Conservation (phyloP, 2,113 vertebrate species). For the Myodes glareolus region DNA sequence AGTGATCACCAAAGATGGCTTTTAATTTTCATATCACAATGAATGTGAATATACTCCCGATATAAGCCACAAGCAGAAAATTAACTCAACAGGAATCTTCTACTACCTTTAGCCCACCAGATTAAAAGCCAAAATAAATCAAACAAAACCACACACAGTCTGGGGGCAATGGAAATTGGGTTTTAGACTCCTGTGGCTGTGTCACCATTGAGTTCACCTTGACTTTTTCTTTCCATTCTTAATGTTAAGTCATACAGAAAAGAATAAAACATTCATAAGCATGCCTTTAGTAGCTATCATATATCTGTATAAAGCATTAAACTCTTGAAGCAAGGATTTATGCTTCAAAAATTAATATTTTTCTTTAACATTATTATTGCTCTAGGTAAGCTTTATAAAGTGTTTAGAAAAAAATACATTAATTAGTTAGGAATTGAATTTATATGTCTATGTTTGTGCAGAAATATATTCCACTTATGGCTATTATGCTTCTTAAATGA, state of each 20-base stretch:
- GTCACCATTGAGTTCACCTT: background rate
- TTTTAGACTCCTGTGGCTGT: background rate
- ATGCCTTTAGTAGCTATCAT: background rate
- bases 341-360: background rate
- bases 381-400: background rate
- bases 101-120: too few relatives aligned
- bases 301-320: background rate
- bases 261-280: background rate
- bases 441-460: background rate
- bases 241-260: background rate
- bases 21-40: background rate
- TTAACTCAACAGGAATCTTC: background rate
- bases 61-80: background rate
- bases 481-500: background rate
- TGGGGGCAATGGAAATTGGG: background rate
- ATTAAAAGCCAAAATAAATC: background rate
- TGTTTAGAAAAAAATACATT: background rate
- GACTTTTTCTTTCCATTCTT: background rate
- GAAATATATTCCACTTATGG: background rate
- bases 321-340: background rate
- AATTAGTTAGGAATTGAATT: background rate
- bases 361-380: background rate
- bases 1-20: background rate
- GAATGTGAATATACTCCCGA: too few relatives aligned
- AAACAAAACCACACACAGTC: background rate